Evolutionary conservation across 2,113 vertebrate species (phyloP).

Genomic region (Anas platyrhynchos): DNA sequence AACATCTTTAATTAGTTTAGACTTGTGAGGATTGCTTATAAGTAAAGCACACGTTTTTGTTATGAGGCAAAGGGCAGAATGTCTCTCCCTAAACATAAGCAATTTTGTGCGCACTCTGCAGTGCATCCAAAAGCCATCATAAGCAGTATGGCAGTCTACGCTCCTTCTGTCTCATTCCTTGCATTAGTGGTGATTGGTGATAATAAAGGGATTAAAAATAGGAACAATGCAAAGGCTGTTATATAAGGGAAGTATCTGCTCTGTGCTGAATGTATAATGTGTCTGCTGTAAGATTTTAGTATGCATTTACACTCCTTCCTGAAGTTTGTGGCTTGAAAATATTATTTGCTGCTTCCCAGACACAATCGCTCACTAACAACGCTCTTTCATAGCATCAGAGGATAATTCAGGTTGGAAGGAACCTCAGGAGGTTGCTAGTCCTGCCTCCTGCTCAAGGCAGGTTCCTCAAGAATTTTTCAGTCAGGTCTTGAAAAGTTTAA

Average conservation of each 20-base stretch:
- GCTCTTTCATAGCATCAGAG: background rate
- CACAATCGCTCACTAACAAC: background rate
- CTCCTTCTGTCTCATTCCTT: background rate
- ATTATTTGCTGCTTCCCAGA: background rate
- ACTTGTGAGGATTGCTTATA: background rate
- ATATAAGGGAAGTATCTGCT: background rate
- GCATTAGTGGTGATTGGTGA: background rate
- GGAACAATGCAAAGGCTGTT: constrained; percentile 1
- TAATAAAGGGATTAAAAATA: constrained; percentile 13
- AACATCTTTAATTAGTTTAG: background rate
- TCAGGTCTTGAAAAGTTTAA: background rate
- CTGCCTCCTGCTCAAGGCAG: background rate
- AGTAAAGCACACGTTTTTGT: background rate
- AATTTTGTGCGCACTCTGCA: background rate
- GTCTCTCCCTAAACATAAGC: background rate
- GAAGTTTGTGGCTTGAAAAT: background rate
- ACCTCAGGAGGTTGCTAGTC: background rate
- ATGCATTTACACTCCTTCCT: background rate
- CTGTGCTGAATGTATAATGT: background rate
- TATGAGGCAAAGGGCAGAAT: background rate
- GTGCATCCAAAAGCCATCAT: background rate
- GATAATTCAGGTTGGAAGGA: background rate
- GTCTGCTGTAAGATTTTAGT: background rate
- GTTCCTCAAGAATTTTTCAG: background rate
- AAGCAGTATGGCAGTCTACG: background rate